Percentiles rank a stretch among this genome's conserved stretches.
Evolutionary conservation across 1,140 invertebrate genomes (phyloP).

Genomic region (Leptoteleia sp.): DNA sequence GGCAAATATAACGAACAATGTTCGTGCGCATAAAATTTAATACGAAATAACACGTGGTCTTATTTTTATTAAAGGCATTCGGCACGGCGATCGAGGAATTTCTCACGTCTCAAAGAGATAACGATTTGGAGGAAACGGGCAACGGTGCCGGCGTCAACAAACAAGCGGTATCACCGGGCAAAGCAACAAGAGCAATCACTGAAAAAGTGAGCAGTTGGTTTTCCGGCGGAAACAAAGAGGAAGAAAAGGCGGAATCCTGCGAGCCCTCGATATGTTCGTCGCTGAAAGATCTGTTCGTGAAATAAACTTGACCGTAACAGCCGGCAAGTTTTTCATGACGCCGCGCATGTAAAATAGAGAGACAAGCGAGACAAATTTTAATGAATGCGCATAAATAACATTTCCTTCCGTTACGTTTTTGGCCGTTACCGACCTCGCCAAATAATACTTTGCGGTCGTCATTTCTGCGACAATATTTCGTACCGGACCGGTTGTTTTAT

Average conservation of each 20-base stretch:
- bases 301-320: constrained; percentile 80
- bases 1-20: no score
- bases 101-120: constrained; percentile 79
- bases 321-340: constrained; percentile 10
- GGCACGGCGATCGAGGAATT: constrained; percentile 92
- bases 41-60: neutral
- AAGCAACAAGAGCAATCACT: constrained; percentile 67
- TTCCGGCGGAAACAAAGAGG: constrained; percentile 81
- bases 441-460: constrained; percentile 17
- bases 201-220: constrained; percentile 82
- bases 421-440: constrained; percentile 35
- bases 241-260: constrained; percentile 85
- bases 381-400: constrained; percentile 33
- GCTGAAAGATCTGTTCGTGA: constrained; percentile 91
- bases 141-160: constrained; percentile 74
- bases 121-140: constrained; percentile 78
- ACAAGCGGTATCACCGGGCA: constrained; percentile 73
- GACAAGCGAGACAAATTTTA: constrained; percentile 22
- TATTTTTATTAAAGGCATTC: constrained; percentile 79
- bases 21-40: no score
- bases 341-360: constrained; percentile 38
- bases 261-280: constrained; percentile 89
- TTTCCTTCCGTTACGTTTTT: constrained; percentile 38
- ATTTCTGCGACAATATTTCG: constrained; percentile 24
- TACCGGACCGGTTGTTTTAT: constrained; percentile 12